Conservation (phyloP, 2,113 vertebrate species). For the Zosterops pallidus region DNA sequence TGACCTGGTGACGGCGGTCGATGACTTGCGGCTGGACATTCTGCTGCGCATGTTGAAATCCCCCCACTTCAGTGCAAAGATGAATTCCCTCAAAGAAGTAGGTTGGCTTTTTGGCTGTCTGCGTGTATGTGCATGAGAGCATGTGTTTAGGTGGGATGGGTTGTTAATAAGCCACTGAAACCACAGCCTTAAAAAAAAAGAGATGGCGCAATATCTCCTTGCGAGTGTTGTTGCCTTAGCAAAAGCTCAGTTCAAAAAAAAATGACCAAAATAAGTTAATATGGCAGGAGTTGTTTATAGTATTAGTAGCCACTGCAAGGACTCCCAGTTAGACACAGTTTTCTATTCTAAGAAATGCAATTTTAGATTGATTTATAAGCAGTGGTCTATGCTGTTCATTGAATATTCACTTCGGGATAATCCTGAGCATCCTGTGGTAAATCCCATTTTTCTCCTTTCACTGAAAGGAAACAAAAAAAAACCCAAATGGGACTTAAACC, state of each 20-base stretch:
- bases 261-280: background rate
- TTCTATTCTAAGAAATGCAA: background rate
- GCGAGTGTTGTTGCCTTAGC: background rate
- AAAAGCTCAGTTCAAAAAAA: background rate
- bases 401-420: background rate
- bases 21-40: slow-evolving; percentile 93
- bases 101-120: background rate
- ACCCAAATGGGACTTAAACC: background rate
- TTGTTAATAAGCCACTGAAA: background rate
- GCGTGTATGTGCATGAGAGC: rapidly evolving
- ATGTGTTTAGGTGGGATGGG: background rate
- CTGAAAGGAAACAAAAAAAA: background rate
- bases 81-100: slow-evolving; percentile 99
- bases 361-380: background rate
- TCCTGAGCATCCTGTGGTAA: background rate
- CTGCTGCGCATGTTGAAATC: slow-evolving; percentile 97
- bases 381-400: background rate
- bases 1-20: slow-evolving; percentile 89
- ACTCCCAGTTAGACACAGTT: background rate
- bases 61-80: slow-evolving; percentile 98
- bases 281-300: background rate
- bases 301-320: background rate
- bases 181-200: background rate
- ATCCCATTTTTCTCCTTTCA: background rate
- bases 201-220: background rate